Evolutionary conservation across 2,888 invertebrate genomes (phyloP), one percentile per base, ranked within the genome.

Genomic region (Panopea generosa): DNA sequence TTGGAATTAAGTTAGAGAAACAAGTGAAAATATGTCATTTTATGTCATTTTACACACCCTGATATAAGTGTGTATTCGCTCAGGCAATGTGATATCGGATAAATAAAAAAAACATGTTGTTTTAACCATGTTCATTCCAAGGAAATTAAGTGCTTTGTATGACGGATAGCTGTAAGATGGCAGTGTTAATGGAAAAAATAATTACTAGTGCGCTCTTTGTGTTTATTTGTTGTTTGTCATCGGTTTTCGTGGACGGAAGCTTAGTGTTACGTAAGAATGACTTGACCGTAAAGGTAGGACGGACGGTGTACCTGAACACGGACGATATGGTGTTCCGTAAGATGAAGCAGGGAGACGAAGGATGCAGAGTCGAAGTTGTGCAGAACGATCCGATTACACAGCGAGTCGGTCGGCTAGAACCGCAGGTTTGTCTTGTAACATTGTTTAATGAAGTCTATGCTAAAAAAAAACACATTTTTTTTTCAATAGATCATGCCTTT

Each of bases 311-410:
- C 82, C 69, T 91, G 47, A 82, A 84, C 33, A 84, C 87, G 16
- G 87, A 89, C 63, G 90, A 91, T 77, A 76, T 91, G 47, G 83
- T 83, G 62, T 83, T 91, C 33, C 73, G 69, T 24, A 67, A 73
- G 6, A 74, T 76, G 6, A 63, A 84, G 52, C 66, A 83, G 6
- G 84, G 84, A n/a, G 89, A 87, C 68, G 87, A 89, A 53, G 85
- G 86, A 24, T 92, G 92, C 66, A 84, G 91, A 62, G 89, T 92
- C 47, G 88, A 91, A 83, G 91, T 92, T 14, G 89, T 90, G 6
- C 81, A 84, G 38, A 89, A 87, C 66, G 92, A 92, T 70, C 92
- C 92, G 9, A 90, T 91, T 68, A 90, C 89, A 2, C 91, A 91
- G 68, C 83, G 90, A 62, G 92, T 91, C 16, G 92, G 92, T n/a